Evolutionary conservation across 2,113 vertebrate species (phyloP).

Genomic region (Phyllopteryx taeniolatus): DNA sequence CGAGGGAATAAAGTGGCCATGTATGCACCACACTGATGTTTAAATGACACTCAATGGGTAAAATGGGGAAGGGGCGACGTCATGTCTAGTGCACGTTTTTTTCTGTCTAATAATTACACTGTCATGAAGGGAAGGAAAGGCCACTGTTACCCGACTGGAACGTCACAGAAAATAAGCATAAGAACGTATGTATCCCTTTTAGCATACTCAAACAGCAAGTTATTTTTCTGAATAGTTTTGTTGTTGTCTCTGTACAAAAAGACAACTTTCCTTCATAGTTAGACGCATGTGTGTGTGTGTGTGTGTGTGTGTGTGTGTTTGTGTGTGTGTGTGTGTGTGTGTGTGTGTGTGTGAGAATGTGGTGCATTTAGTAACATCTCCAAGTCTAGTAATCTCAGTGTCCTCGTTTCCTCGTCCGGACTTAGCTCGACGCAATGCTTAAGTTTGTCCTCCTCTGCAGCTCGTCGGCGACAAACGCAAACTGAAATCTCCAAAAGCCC

Average conservation of each 20-base stretch:
- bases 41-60: slow-evolving; percentile 78
- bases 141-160: slow-evolving; percentile 84
- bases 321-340: slow-evolving; percentile 32
- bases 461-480: slow-evolving; percentile 76
- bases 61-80: slow-evolving; percentile 13
- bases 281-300: slow-evolving; percentile 26
- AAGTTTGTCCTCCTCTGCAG: slow-evolving; percentile 78
- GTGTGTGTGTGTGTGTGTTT: slow-evolving; percentile 30
- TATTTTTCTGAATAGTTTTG: slow-evolving; percentile 65
- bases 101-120: slow-evolving; percentile 78
- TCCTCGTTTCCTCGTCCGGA: slow-evolving; percentile 56
- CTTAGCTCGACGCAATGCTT: slow-evolving; percentile 66
- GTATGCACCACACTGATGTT: slow-evolving; percentile 71
- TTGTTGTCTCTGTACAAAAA: slow-evolving; percentile 77
- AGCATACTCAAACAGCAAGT: slow-evolving; percentile 82
- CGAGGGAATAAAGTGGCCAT: slow-evolving; percentile 41
- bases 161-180: slow-evolving; percentile 71
- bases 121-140: slow-evolving; percentile 74
- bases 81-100: slow-evolving; percentile 64
- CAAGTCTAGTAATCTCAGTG: slow-evolving; percentile 78
- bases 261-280: slow-evolving; percentile 79
- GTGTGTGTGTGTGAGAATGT: slow-evolving; percentile 39
- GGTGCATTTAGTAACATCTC: slow-evolving; percentile 76
- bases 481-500: slow-evolving; percentile 88
- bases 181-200: slow-evolving; percentile 92